Conservation (phyloP, 1,140 invertebrate genomes). For the Rhagoletis pomonella region DNA sequence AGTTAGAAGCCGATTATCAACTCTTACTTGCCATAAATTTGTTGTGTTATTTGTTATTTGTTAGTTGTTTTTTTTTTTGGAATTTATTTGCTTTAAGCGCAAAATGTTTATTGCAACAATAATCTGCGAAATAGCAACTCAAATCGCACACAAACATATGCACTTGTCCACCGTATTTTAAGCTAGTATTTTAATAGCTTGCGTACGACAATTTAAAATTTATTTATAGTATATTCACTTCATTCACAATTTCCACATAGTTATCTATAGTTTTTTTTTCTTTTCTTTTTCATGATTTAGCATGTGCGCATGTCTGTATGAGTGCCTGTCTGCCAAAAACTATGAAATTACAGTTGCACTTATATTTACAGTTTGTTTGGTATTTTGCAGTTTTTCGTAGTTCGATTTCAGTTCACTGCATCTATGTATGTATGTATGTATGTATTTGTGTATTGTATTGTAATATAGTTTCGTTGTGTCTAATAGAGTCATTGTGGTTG, state of each 20-base stretch:
- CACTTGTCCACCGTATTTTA: not conserved
- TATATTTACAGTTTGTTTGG: not conserved
- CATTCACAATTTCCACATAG: not conserved
- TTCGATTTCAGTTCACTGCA: constrained; percentile 1
- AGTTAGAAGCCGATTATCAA: no score
- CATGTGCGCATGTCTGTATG: not conserved
- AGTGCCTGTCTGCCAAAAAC: not conserved
- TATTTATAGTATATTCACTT: constrained; percentile 4
- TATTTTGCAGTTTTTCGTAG: not conserved
- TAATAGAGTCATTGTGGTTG: not conserved
- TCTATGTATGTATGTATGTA: not conserved
- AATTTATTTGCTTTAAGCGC: not conserved
- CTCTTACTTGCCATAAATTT: no score
- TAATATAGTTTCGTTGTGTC: not conserved
- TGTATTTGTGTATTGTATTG: not conserved
- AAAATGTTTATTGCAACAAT: not conserved
- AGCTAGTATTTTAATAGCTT: constrained; percentile 19
- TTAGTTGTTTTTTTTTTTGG: not conserved
- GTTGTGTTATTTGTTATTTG: no score
- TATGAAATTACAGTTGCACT: not conserved
- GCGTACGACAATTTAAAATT: not conserved
- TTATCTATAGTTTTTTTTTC: no score
- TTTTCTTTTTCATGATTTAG: no score
- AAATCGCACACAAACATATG: not conserved
- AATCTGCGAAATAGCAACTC: not conserved